A percentile compares a stretch with the other conserved stretches of the same genome.
Conservation (phyloP, 2,113 vertebrate species). For the Budorcas taxicolor region DNA sequence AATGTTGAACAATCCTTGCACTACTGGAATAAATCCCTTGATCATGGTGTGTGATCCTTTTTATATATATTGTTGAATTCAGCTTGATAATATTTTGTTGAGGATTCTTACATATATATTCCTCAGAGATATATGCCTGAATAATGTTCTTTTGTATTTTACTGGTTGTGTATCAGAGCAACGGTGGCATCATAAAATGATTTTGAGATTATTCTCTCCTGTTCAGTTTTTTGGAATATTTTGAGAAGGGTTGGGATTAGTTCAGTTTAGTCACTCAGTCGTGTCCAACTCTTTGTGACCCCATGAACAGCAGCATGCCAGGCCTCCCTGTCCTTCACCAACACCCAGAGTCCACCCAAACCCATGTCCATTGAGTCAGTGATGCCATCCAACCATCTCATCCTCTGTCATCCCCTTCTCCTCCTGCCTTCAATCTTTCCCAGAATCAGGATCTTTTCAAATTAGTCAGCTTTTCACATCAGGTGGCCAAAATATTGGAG, state of each 20-base stretch:
- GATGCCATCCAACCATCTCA: too few relatives aligned
- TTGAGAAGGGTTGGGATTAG: not conserved
- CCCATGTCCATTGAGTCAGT: too few relatives aligned
- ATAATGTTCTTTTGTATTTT: not conserved
- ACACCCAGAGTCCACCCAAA: too few relatives aligned
- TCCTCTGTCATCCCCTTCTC: too few relatives aligned
- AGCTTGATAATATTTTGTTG: not conserved
- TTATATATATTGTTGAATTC: not conserved
- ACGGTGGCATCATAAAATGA: not conserved
- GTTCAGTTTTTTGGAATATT: not conserved
- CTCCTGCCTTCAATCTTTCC: too few relatives aligned
- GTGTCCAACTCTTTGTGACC: too few relatives aligned
- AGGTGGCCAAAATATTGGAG: too few relatives aligned
- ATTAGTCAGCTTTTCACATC: too few relatives aligned
- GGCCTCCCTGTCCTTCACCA: too few relatives aligned
- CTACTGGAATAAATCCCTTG: not conserved
- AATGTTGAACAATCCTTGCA: not conserved
- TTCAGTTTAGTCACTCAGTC: too few relatives aligned
- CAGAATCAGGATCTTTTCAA: too few relatives aligned
- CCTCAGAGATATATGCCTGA: not conserved
- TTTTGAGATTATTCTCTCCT: not conserved
- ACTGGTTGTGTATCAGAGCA: not conserved
- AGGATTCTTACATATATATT: not conserved
- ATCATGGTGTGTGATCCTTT: not conserved
- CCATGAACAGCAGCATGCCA: fast-evolving